Base-by-base conservation (phyloP, 1,140 invertebrate genomes). In the Spodoptera frugiperda region DNA sequence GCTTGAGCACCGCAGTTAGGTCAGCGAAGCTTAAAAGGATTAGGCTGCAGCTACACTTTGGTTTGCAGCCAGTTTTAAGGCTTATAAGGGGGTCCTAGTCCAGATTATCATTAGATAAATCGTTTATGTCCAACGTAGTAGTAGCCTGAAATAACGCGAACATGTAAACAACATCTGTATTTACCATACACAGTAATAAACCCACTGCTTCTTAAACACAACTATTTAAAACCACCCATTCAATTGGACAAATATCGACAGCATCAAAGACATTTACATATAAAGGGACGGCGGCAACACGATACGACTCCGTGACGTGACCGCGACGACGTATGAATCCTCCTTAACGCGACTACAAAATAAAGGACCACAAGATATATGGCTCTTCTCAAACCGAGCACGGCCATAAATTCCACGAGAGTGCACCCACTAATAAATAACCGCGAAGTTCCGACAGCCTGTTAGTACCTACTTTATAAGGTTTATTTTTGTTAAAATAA, bases 291-390 rank as follows among this genome's bases (percentile, higher is more conserved):
- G 14, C 25, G 57, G 17, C 44, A 48, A 49, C 5, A 4, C 63
- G 17, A 25, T 4, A n/a, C 19, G 21, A n/a, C n/a, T 61, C 25
- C 14, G 19, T 21, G 19, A 8, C 12, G 12, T 25, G 19, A 3
- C 11, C 44, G 12, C 44, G 12, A 5, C 17, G 63, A 67, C 63
- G 19, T 67, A 25, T 67, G 63, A 67, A 67, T 67, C 44, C 12
- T 2, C 17, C 44, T 48, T 67, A n/a, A 65, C 39, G 39, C 19
- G 5, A 17, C 12, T 0, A 67, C 44, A 49, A 67, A 67, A 67
- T 67, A 67, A 67, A 67, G 44, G 44, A 67, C 17, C 19, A n/a
- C 1, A 67, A 25, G 63, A 67, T 12, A 44, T n/a, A 67, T 49
- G 14, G 63, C 44, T 49, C 19, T 48, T 48, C 46, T 48, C 3